These are phyloP conservation scores for Lepidurus packardi DNA, from an alignment of 1,140 invertebrate genomes.

Conservation along the genomic window DNA sequence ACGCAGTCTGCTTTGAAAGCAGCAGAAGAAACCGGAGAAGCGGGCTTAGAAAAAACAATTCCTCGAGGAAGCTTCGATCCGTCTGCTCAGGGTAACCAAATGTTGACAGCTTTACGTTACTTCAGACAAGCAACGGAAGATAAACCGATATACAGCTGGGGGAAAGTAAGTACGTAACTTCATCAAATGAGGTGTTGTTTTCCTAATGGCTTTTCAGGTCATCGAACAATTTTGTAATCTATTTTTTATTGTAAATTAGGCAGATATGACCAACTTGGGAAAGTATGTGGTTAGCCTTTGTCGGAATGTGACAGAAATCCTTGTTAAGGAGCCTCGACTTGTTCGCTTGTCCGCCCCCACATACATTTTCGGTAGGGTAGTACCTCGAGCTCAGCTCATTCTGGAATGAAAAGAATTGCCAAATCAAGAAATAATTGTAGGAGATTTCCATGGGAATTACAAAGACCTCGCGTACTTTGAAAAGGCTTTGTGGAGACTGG, in stretches of 20 bases:
- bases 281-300: slow-evolving; percentile 45
- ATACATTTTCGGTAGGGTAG: slow-evolving; percentile 28
- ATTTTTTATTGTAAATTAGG: slow-evolving; percentile 35
- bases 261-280: slow-evolving; percentile 46
- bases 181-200: not conserved
- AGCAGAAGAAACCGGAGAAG: slow-evolving; percentile 23
- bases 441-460: slow-evolving; percentile 59
- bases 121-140: slow-evolving; percentile 43
- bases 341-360: slow-evolving; percentile 22
- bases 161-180: not conserved
- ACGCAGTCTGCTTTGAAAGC: slow-evolving; percentile 23
- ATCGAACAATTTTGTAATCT: not conserved
- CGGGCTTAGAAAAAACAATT: slow-evolving; percentile 28
- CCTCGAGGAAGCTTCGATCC: slow-evolving; percentile 31
- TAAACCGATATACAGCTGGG: slow-evolving; percentile 18
- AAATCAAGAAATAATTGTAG: slow-evolving; percentile 39
- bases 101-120: slow-evolving; percentile 48
- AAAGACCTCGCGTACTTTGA: slow-evolving; percentile 56
- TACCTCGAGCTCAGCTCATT: not conserved
- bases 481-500: slow-evolving; percentile 55
- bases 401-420: slow-evolving; percentile 33
- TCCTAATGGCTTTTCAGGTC: not conserved
- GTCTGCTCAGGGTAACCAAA: slow-evolving; percentile 44
- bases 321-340: slow-evolving; percentile 39
- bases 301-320: slow-evolving; percentile 37